Evolutionary conservation across 2,113 vertebrate species (phyloP), one percentile per base, ranked within the genome.

Genomic region (Gambusia affinis): DNA sequence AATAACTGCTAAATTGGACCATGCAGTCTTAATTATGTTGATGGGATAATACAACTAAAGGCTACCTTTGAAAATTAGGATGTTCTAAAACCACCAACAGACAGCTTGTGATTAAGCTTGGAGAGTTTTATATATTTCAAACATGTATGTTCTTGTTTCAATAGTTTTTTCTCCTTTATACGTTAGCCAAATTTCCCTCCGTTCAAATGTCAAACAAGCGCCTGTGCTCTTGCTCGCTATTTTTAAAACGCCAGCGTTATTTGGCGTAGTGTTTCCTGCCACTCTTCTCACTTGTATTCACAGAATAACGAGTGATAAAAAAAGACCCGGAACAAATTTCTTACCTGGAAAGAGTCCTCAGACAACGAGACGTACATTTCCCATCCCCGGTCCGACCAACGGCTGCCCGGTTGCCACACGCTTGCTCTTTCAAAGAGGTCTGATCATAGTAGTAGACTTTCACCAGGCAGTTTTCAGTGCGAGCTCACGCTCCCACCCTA

Each of bases 261-360:
- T 65, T 70, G 60, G 74, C 83, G 51, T 70, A 8, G 62, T 67
- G 72, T 60, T 63, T 69, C 70, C 47, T 37, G 60, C 8, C 61
- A 30, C n/a, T 57, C 66, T 74, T 76, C 39, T 29, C n/a, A 63
- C 66, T 24, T 30, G 4, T 6, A 64, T 64, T 37, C 11, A 28
- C 1, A 15, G 35, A 8, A 42, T n/a, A 61, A 1, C 0, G 1
- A 0, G 0, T 8, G 19, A 19, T 70, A 27, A 19, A 42, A 27
- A 39, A 39, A 42, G 8, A 67, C 17, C 44, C 64, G 24, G 17
- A 57, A 19, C 12, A 0, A 0, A 17, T 24, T 31, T 1, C 1
- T 92, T 91, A 95, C 94, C 94, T 93, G 82, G 12, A 54, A n/a
- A 54, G 76, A 78, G 72, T 78, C 68, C 76, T 72, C 80, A 74